Base-by-base conservation (phyloP, 2,888 invertebrate genomes). In the Sepiola atlantica region DNA sequence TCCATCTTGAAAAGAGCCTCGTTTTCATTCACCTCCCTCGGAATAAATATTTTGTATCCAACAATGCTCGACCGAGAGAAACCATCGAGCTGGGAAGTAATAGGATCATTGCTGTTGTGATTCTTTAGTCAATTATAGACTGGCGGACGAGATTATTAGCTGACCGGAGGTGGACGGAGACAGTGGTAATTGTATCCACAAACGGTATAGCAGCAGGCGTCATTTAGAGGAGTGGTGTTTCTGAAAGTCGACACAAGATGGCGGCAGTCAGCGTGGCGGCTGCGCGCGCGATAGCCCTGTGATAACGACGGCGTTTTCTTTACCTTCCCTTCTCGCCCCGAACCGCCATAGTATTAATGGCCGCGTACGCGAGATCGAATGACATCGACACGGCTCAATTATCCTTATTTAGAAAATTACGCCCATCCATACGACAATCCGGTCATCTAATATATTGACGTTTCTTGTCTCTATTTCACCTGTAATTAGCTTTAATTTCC, bases 161-260 rank as follows among this genome's bases (percentile, higher is more conserved):
- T 77, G 77, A 77, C 77, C 77, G 77, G 77, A 77, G 77, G 77
- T 77, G 77, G n/a, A 77, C 77, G n/a, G 77, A 77, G 77, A 77
- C 77, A 77, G 77, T 77, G n/a, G 77, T 77, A 77, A 77, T n/a
- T 77, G 77, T 77, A 77, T 77, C 6, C 77, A 14, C 20, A n/a
- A n/a, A n/a, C 77, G 32, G n/a, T 77, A n/a, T 77, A 77, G 77
- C 77, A 77, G 77, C 77, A n/a, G 77, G n/a, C 77, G n/a, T 77
- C 77, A 18, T 12, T n/a, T 14, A 77, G n/a, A 77, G n/a, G 77
- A n/a, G 77, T 32, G 77, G 77, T 45, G 45, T n/a, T 77, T 77
- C 77, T 77, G 32, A n/a, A 61, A 21, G 61, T 45, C 61, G 32
- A 32, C 77, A 77, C 4, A 77, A 77, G 77, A 77, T 77, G 77